Evolutionary conservation across 2,888 invertebrate genomes (phyloP).

Genomic region (Eupithecia dodoneata): DNA sequence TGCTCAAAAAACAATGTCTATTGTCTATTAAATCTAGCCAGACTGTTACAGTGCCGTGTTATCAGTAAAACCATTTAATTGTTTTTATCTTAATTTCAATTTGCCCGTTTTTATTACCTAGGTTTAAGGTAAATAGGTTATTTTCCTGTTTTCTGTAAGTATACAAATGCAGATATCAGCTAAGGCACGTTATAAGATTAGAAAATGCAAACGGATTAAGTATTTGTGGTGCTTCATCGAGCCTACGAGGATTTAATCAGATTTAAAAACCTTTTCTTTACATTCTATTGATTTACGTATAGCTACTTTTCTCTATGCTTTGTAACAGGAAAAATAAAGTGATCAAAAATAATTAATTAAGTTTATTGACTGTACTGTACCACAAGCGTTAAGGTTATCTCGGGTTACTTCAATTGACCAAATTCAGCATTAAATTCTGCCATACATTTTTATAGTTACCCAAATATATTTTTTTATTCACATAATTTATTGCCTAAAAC

Average conservation of each 20-base stretch:
- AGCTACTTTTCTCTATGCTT: neutral
- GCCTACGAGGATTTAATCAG: slow-evolving; percentile 72
- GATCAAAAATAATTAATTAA: neutral
- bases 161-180: slow-evolving; percentile 52
- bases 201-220: slow-evolving; percentile 80
- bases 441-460: neutral
- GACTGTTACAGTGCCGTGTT: neutral
- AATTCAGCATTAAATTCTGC: slow-evolving; percentile 1
- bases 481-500: neutral
- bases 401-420: neutral
- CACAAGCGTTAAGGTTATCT: neutral
- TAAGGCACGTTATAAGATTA: slow-evolving; percentile 83
- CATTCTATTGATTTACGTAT: slow-evolving; percentile 19
- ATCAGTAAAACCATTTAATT: neutral
- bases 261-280: slow-evolving; percentile 54
- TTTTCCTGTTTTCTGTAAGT: neutral
- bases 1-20: slow-evolving; percentile 13
- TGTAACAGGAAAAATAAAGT: neutral
- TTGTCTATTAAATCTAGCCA: slow-evolving; percentile 9
- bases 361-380: neutral
- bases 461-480: neutral
- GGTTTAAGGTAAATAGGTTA: too few species aligned
- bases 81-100: neutral
- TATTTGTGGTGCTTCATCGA: slow-evolving; percentile 78
- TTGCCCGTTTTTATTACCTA: neutral